These are phyloP conservation scores for Empidonax traillii DNA, from an alignment of 2,113 vertebrate species.

Conservation along the genomic window DNA sequence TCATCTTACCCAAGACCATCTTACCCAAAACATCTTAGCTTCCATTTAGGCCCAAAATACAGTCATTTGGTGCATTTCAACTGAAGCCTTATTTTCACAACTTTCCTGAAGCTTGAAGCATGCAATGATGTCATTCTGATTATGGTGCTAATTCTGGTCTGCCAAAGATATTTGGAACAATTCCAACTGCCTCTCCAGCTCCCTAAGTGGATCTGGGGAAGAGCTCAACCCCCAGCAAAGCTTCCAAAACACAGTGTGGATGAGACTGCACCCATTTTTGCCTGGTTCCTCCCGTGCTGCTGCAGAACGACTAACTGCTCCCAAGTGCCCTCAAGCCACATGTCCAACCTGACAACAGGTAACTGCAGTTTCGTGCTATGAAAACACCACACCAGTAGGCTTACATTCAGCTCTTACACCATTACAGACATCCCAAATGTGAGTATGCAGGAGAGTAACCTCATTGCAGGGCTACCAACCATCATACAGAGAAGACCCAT, in stretches of 20 bases:
- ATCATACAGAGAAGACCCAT: background rate
- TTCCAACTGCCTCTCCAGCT: background rate
- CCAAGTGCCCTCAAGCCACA: background rate
- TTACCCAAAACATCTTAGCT: background rate
- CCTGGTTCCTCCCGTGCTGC: background rate
- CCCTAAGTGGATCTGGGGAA: background rate
- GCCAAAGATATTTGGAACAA: background rate
- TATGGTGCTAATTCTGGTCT: background rate
- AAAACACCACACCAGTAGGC: background rate
- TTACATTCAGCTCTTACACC: background rate
- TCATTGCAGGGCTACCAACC: background rate
- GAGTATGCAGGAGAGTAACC: background rate
- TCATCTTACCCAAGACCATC: background rate
- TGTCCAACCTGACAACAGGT: background rate
- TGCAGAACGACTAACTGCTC: background rate
- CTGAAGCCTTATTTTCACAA: background rate
- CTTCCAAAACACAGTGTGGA: background rate
- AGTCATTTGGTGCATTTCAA: background rate
- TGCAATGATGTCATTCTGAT: background rate
- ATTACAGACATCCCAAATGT: background rate
- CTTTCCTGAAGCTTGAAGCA: background rate
- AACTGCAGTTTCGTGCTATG: background rate
- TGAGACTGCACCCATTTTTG: background rate
- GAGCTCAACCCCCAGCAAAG: background rate
- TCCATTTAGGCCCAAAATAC: background rate